Conservation (phyloP, 1,140 invertebrate genomes). For the Epicauta chinensis region DNA sequence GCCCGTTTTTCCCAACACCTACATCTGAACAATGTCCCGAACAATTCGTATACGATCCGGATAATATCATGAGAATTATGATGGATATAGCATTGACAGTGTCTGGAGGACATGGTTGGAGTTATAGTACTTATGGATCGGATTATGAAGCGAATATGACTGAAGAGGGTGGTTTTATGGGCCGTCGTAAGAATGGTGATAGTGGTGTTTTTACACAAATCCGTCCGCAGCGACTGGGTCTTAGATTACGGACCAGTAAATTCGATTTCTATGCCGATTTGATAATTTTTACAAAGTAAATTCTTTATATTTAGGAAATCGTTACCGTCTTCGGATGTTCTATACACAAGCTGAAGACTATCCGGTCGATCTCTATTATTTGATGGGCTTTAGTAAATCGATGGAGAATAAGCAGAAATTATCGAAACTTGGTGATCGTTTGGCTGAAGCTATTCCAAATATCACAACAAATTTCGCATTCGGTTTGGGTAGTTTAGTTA, state of each 20-base stretch:
- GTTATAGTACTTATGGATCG: constrained; percentile 21
- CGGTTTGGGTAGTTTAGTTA: constrained; percentile 84
- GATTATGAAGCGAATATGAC: constrained; percentile 20
- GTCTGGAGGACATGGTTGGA: constrained; percentile 20
- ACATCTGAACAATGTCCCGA: constrained; percentile 56
- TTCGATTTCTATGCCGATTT: constrained; percentile 6
- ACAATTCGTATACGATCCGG: constrained; percentile 65
- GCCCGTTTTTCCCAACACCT: constrained; percentile 52
- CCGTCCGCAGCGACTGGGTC: constrained; percentile 70
- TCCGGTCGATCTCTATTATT: constrained; percentile 83
- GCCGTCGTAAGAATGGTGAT: constrained; percentile 24
- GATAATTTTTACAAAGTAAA: neutral
- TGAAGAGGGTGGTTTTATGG: constrained; percentile 1
- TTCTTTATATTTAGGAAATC: constrained; percentile 46
- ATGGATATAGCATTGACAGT: constrained; percentile 17
- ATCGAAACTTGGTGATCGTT: constrained; percentile 54
- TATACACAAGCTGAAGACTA: constrained; percentile 67
- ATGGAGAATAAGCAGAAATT: constrained; percentile 70
- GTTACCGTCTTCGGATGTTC: constrained; percentile 62
- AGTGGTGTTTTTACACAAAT: constrained; percentile 72
- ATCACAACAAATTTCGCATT: constrained; percentile 76
- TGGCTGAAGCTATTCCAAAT: constrained; percentile 62
- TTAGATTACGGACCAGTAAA: constrained; percentile 68
- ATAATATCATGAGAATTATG: constrained; percentile 49
- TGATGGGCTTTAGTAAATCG: constrained; percentile 78